Conservation (phyloP, 1,140 invertebrate species). For the Drosophila kepulauana region DNA sequence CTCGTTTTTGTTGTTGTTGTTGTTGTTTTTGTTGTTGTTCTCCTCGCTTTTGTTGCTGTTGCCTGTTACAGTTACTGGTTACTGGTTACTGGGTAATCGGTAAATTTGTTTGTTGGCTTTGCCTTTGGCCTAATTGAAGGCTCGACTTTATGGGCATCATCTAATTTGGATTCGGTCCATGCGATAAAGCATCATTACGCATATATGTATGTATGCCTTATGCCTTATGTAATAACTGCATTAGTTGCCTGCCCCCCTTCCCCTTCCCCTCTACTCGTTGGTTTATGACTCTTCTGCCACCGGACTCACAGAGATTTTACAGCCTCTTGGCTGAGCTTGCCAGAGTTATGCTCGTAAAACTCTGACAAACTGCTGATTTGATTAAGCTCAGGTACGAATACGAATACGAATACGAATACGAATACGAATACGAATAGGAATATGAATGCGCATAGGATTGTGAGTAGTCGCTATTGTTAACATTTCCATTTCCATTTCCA, state of each 20-base stretch:
- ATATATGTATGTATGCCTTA: slow-evolving; percentile 15
- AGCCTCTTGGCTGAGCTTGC: not conserved
- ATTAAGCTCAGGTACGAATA: slow-evolving; percentile 11
- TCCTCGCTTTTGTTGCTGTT: slow-evolving; percentile 6
- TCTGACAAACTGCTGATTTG: slow-evolving; percentile 16
- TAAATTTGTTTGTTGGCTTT: slow-evolving; percentile 44
- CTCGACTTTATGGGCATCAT: slow-evolving; percentile 51
- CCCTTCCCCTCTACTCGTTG: not conserved
- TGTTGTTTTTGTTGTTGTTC: not conserved
- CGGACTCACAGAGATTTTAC: slow-evolving; percentile 13
- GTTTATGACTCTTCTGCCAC: not conserved
- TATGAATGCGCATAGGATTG: not conserved
- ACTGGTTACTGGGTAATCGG: slow-evolving; percentile 30
- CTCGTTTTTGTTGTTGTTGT: not conserved
- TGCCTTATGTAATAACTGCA: slow-evolving; percentile 44
- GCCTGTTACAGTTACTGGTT: too few relatives aligned
- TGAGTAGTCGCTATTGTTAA: slow-evolving; percentile 10
- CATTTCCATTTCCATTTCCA: not conserved
- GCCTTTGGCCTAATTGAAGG: slow-evolving; percentile 48
- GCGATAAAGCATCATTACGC: slow-evolving; percentile 52
- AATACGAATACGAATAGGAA: not conserved
- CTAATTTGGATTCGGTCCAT: slow-evolving; percentile 54
- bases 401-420: not conserved
- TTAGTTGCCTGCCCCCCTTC: slow-evolving; percentile 28
- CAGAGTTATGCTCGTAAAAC: slow-evolving; percentile 13